Percentiles rank a stretch among this genome's conserved stretches.
Evolutionary conservation across 1,140 invertebrate species (phyloP).

Genomic region (Dendroctonus ponderosae): DNA sequence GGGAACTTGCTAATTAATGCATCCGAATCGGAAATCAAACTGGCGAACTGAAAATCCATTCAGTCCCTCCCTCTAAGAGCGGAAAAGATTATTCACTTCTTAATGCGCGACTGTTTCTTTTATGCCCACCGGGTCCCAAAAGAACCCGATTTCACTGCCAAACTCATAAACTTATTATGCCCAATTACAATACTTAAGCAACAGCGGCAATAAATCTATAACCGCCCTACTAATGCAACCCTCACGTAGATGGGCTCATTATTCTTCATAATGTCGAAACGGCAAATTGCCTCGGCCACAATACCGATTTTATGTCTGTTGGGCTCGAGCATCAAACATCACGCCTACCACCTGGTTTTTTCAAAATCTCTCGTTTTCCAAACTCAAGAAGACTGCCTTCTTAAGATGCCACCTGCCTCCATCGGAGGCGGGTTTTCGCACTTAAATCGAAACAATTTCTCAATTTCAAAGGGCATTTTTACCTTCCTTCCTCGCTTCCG

Average conservation of each 20-base stretch:
- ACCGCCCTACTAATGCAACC: conserved; percentile 16
- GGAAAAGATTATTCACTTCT: no score
- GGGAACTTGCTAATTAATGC: no score
- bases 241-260: conserved; percentile 23
- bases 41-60: no score
- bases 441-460: conserved; percentile 22
- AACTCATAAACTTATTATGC: conserved; percentile 20
- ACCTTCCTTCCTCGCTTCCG: conserved; percentile 28
- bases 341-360: conserved; percentile 42
- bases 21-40: no score
- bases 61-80: no score
- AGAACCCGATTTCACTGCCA: neutral
- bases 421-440: conserved; percentile 31
- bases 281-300: conserved; percentile 21
- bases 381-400: conserved; percentile 29
- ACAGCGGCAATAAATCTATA: conserved; percentile 24
- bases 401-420: conserved; percentile 37
- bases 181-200: conserved; percentile 23
- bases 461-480: conserved; percentile 9
- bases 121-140: neutral
- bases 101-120: no score
- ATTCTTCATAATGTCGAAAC: conserved; percentile 8
- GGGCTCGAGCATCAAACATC: conserved; percentile 33
- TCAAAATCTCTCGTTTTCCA: conserved; percentile 28
- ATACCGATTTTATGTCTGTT: conserved; percentile 26